Percentiles rank a stretch among this genome's conserved stretches.
These are phyloP conservation scores for Spongia lamella DNA, from an alignment of 37 sponge, comb jelly and placozoan genomes.

Conservation along the genomic window DNA sequence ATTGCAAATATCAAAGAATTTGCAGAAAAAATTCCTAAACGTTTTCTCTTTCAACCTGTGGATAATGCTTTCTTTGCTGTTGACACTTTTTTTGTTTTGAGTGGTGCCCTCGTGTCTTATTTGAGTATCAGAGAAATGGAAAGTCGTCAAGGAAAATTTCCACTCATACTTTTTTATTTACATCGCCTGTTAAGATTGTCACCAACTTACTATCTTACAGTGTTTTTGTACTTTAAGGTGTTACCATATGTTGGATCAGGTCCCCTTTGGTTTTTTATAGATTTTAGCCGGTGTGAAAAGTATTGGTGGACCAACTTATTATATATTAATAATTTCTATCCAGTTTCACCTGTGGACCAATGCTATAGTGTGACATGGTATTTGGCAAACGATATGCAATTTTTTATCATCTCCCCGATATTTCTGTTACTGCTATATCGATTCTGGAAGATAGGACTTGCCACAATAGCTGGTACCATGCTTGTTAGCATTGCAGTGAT, in stretches of 20 bases:
- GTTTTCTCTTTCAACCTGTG: slow-evolving; percentile 54
- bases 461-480: slow-evolving; percentile 8
- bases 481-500: slow-evolving; percentile 16
- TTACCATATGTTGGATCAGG: too few relatives aligned
- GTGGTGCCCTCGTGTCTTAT: slow-evolving; percentile 66
- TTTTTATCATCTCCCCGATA: slow-evolving; percentile 76
- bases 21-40: not conserved
- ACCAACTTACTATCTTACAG: slow-evolving; percentile 48
- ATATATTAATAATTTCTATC: slow-evolving; percentile 92
- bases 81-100: slow-evolving; percentile 74
- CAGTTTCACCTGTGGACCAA: slow-evolving; percentile 47
- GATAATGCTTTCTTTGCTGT: slow-evolving; percentile 67
- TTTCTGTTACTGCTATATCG: slow-evolving; percentile 59
- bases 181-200: slow-evolving; percentile 67
- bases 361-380: slow-evolving; percentile 91
- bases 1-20: slow-evolving; percentile 14
- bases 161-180: slow-evolving; percentile 52
- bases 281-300: slow-evolving; percentile 31
- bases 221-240: too few relatives aligned
- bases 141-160: slow-evolving; percentile 42
- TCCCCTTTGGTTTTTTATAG: too few relatives aligned
- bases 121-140: slow-evolving; percentile 62
- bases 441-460: slow-evolving; percentile 49
- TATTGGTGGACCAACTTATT: slow-evolving; percentile 93
- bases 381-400: slow-evolving; percentile 91